phyloP scores from a whole-genome alignment of 1,140 invertebrate species.

The Diplogasteroides magnus region DNA sequence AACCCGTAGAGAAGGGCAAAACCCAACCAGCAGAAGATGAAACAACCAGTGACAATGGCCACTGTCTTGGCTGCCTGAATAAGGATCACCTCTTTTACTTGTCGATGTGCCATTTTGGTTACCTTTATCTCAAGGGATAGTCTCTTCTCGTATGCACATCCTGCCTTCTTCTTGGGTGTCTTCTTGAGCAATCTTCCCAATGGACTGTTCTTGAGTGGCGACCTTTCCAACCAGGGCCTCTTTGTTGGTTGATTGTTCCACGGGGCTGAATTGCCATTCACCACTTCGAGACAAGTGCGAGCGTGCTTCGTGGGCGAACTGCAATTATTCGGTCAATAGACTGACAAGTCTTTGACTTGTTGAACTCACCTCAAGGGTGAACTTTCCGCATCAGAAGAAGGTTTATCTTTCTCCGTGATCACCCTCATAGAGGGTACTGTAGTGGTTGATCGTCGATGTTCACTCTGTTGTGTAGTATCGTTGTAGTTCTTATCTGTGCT shows the following conservation, averaged over 20 bases:
- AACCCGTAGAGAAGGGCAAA: slow-evolving; percentile 91
- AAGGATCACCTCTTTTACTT: background rate
- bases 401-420: too few relatives aligned
- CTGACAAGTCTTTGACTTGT: too few relatives aligned
- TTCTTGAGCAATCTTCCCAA: slow-evolving; percentile 13
- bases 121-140: slow-evolving; percentile 61
- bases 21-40: slow-evolving; percentile 89
- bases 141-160: slow-evolving; percentile 54
- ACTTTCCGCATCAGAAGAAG: too few relatives aligned
- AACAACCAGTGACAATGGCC: slow-evolving; percentile 89
- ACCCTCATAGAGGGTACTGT: too few relatives aligned
- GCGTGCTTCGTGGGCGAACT: too few relatives aligned
- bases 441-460: too few relatives aligned
- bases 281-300: too few relatives aligned
- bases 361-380: too few relatives aligned
- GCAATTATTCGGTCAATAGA: too few relatives aligned
- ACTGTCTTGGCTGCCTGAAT: slow-evolving; percentile 73
- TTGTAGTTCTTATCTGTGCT: too few relatives aligned
- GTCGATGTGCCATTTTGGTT: slow-evolving; percentile 69
- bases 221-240: background rate
- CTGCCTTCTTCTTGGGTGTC: slow-evolving; percentile 41
- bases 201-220: background rate
- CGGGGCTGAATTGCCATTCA: too few relatives aligned
- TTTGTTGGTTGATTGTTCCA: slow-evolving; percentile 6
- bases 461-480: too few relatives aligned